Conservation (phyloP, 2,888 invertebrate genomes). For the Diplazon laetatorius region DNA sequence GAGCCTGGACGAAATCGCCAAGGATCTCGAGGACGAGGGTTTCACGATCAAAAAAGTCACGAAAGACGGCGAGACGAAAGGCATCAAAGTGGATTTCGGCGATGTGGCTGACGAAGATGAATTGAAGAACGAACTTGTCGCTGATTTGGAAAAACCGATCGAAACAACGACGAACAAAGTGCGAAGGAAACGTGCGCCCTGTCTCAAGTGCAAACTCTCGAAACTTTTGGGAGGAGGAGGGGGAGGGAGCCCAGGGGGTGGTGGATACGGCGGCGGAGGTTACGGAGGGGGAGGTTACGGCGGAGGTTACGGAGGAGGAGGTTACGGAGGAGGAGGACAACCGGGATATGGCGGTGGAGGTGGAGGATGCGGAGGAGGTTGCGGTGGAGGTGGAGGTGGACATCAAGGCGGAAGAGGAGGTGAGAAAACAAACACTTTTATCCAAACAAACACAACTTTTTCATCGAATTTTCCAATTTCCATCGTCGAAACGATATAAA, state of each 20-base stretch:
- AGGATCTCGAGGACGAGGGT: constrained; percentile 75
- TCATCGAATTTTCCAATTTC: background rate
- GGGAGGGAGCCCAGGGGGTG: constrained; percentile 45
- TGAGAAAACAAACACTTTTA: background rate
- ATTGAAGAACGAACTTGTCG: constrained; percentile 45
- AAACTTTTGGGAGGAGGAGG: constrained; percentile 62
- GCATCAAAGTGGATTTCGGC: constrained; percentile 74
- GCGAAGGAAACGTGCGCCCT: constrained; percentile 74
- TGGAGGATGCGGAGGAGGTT: constrained; percentile 50
- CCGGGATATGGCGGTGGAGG: constrained; percentile 59
- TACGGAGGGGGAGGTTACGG: constrained; percentile 59
- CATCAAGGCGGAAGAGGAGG: constrained; percentile 27
- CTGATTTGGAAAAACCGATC: constrained; percentile 26
- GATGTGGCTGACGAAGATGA: constrained; percentile 59
- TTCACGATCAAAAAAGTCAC: constrained; percentile 73
- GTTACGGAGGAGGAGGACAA: constrained; percentile 54
- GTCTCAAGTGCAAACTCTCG: constrained; percentile 71
- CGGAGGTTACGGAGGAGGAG: constrained; percentile 57
- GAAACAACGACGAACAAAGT: constrained; percentile 66
- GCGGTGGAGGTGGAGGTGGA: constrained; percentile 55
- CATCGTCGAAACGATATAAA: too few relatives aligned
- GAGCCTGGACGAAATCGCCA: constrained; percentile 76
- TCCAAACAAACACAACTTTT: too few relatives aligned
- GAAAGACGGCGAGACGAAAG: constrained; percentile 71
- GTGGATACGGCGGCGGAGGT: constrained; percentile 55